Conservation (phyloP, 2,113 vertebrate species). For the Aegotheles bennettii region DNA sequence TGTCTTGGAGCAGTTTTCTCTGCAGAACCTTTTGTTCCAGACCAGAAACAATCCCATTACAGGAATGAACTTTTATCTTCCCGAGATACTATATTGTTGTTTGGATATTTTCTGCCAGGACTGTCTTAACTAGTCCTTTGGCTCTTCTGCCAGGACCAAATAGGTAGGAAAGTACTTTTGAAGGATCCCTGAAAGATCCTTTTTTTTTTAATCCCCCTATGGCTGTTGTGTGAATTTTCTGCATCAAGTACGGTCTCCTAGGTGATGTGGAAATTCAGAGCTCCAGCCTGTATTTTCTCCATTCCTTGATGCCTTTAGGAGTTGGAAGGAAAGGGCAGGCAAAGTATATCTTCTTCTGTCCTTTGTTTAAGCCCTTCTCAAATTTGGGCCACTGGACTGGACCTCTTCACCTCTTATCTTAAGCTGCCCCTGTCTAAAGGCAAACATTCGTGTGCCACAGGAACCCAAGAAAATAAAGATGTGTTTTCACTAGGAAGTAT, state of each 20-base stretch:
- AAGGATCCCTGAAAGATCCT: neutral
- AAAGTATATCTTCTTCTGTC: neutral
- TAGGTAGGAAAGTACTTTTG: neutral
- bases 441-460: neutral
- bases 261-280: slow-evolving; percentile 8
- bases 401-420: neutral
- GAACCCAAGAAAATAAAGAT: neutral
- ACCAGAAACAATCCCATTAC: neutral
- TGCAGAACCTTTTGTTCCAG: neutral
- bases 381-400: neutral
- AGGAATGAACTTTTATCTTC: neutral
- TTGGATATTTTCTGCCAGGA: neutral
- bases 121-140: neutral
- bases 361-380: neutral
- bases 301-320: neutral
- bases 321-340: neutral
- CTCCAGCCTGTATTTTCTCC: neutral
- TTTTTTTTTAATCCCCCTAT: rapidly evolving
- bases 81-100: neutral
- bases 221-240: neutral
- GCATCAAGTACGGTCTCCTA: slow-evolving; percentile 9
- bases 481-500: neutral
- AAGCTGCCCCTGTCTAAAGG: neutral
- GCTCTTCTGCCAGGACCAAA: neutral
- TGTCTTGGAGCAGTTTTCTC: neutral